These are phyloP conservation scores for Atta texana DNA, from an alignment of 1,140 invertebrate genomes.

Conservation along the genomic window DNA sequence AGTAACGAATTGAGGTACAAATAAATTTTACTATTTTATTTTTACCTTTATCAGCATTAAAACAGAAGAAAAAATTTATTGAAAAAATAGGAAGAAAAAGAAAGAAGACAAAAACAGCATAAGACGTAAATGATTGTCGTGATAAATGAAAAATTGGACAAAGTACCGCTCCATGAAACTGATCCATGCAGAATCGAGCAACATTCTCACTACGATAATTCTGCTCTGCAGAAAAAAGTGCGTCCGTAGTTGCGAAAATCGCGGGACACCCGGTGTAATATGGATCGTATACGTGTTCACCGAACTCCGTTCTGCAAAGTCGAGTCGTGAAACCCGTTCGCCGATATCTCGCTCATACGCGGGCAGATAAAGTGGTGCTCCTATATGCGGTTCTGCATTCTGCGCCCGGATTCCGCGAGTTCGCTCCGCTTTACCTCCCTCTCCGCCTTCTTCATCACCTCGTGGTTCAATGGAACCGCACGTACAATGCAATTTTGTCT, in stretches of 20 bases:
- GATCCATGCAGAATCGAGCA: conserved; percentile 30
- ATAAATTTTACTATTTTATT: neutral
- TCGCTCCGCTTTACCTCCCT: conserved; percentile 31
- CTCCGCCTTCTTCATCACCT: neutral
- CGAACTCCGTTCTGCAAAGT: conserved; percentile 52
- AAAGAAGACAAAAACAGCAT: neutral
- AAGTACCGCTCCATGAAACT: conserved; percentile 16
- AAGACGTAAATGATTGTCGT: neutral
- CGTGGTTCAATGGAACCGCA: conserved; percentile 45
- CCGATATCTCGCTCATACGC: conserved; percentile 63
- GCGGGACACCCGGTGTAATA: conserved; percentile 30
- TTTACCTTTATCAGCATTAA: neutral
- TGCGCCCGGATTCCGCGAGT: conserved; percentile 56
- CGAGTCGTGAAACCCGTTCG: conserved; percentile 64
- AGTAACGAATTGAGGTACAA: neutral
- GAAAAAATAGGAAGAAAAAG: neutral
- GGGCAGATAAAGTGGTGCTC: conserved; percentile 40
- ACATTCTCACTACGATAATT: conserved; percentile 20
- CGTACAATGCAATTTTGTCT: conserved; percentile 50
- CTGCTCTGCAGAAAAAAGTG: neutral
- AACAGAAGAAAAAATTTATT: neutral
- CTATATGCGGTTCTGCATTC: conserved; percentile 51
- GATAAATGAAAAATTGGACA: conserved; percentile 16
- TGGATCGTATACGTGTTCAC: conserved; percentile 5
- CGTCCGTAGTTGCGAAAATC: conserved; percentile 33